Evolutionary conservation across 2,888 invertebrate genomes (phyloP), one percentile per base, ranked within the genome.

Genomic region (Baccha elongata): DNA sequence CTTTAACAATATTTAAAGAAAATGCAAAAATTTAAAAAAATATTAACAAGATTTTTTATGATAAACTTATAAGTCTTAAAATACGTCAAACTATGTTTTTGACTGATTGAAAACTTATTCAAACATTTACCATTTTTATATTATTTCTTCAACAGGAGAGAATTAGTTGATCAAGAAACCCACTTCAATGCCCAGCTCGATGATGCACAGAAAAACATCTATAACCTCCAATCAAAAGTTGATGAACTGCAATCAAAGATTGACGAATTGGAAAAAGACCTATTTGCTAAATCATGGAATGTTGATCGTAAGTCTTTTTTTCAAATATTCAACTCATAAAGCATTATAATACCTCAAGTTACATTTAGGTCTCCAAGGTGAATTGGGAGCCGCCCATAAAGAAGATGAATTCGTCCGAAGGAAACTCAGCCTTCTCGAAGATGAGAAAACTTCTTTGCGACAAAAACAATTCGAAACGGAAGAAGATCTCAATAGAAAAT

Each of bases 381-480:
- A 91, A 86, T 85, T 91, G 21, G 86, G 85, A 71, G 89, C 91
- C 35, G 89, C 90, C 23, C 89, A 89, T 50, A 89, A 88, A 74
- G 91, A 91, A 84, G 90, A 91, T 85, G 89, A 91, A 65, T 90
- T 88, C 85, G 90, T 91, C 71, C 88, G 91, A 19, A 88, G 88
- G 69, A 89, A 88, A 84, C 86, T 91, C 4, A 90, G 89, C 75
- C 84, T 88, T 35, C 86, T 91, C n/a, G 90, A 91, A 85, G 89
- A 89, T 44, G 91, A 91, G 72, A 88, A 91, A 81, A 86, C 88
- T 2, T 85, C 81, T 69, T 81, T 90, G 69, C 88, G 90, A 52
- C 89, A 89, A 85, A 89, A 88, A 78, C 89, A 87, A 78, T 87
- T 86, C 85, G 90, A 91, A 79, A 88, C 87, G 72, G 90, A 90